Evolutionary conservation across 2,797 vertebrate genomes (phyloP), one percentile per base, ranked within the genome.

Genomic region (Hipposideros larvatus): DNA sequence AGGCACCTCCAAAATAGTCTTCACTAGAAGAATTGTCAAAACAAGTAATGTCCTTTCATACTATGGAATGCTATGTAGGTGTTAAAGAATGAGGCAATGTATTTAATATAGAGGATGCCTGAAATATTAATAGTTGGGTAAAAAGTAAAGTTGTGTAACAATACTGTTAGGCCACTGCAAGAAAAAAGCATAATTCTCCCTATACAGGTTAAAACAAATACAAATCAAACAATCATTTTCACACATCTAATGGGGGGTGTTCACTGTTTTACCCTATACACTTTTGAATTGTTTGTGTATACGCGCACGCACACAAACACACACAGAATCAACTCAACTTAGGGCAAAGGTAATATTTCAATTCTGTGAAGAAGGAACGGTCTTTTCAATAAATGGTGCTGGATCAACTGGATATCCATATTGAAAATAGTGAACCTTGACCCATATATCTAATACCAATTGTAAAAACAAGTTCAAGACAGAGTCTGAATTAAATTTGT

Each of bases 351-450:
- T 37, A 92, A 43, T 51, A 43, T 22, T 70, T 84, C 16, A 74
- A 28, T 83, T 94, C 70, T 51, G 11, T 68, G 1, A 95, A 86
- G 28, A 89, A 89, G 85, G 34, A 75, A 24, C 18, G 5, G 16
- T 34, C 43, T 87, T 95, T 90, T 85, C 68, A 82, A 85, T 31
- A 91, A 88, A 88, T 65, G 31, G 41, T 61, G 11, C 63, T 88
- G 55, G 28, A 22, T 51, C 89, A 94, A 83, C 0, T 73, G 11
- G 26, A 66, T 55, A 59, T 63, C 18, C 31, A 84, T 9, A 53
- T 1, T 92, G 48, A 91, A 96, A 85, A 66, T 55, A 68, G 41
- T 84, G n/a, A 82, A 37, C 61, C 68, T 77, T 85, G 16, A 88
- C 4, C 31, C 75, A 61, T 61, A 41, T 34, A 65, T 59, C 43